Evolutionary conservation across 2,888 invertebrate genomes (phyloP).

Genomic region (Saturnia pavonia): DNA sequence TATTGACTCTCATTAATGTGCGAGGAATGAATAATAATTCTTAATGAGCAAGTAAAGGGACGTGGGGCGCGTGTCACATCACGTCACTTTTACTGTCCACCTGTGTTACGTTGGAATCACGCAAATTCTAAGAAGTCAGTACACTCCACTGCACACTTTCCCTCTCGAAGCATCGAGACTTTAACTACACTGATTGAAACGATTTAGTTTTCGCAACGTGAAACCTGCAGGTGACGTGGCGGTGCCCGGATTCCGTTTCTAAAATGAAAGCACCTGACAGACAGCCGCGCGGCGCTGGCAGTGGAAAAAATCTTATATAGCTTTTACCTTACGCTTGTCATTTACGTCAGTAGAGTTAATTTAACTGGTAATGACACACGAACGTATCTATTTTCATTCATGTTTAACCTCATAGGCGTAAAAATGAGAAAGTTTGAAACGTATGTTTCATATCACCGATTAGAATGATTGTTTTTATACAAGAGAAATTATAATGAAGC

Average conservation of each 20-base stretch:
- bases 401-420: slow-evolving; percentile 21
- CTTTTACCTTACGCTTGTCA: slow-evolving; percentile 33
- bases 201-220: slow-evolving; percentile 46
- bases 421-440: slow-evolving; percentile 15
- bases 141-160: slow-evolving; percentile 72
- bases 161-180: slow-evolving; percentile 62
- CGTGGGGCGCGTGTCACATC: slow-evolving; percentile 40
- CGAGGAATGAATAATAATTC: slow-evolving; percentile 39
- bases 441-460: slow-evolving; percentile 22
- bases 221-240: slow-evolving; percentile 44
- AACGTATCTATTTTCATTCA: slow-evolving; percentile 28
- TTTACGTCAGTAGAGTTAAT: slow-evolving; percentile 26
- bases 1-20: slow-evolving; percentile 41
- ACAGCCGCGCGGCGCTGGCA: slow-evolving; percentile 36
- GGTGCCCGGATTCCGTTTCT: slow-evolving; percentile 50
- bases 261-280: slow-evolving; percentile 60
- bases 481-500: slow-evolving; percentile 16
- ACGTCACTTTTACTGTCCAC: slow-evolving; percentile 56
- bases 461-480: slow-evolving; percentile 18
- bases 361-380: slow-evolving; percentile 27
- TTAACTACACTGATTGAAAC: slow-evolving; percentile 51
- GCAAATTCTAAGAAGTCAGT: slow-evolving; percentile 52
- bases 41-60: slow-evolving; percentile 40
- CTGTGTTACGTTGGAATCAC: slow-evolving; percentile 41
- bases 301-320: slow-evolving; percentile 40